A percentile compares a stretch with the other conserved stretches of the same genome.
Evolutionary conservation across 2,113 vertebrate genomes (phyloP).

Genomic region (Saccopteryx leptura): DNA sequence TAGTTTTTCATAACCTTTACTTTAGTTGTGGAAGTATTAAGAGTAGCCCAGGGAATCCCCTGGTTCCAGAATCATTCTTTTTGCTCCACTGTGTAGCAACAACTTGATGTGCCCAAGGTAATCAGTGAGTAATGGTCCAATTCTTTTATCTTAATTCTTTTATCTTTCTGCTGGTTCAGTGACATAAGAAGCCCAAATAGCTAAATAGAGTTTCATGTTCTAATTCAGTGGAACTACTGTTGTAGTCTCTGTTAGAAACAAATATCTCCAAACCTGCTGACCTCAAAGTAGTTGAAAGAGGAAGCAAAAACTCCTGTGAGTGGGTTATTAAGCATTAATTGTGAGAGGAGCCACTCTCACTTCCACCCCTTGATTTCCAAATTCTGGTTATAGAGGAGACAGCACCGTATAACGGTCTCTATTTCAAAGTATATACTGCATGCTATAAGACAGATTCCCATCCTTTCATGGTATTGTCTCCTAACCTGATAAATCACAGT

Average conservation of each 20-base stretch:
- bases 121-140: neutral
- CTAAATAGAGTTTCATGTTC: constrained; percentile 42
- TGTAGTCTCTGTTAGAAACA: neutral
- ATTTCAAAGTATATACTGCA: neutral
- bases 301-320: constrained; percentile 16
- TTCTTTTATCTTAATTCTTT: neutral
- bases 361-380: neutral
- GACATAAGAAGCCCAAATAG: constrained; percentile 39
- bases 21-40: constrained; percentile 15
- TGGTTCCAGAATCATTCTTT: neutral
- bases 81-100: neutral
- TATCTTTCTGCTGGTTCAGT: neutral
- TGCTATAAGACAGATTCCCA: constrained; percentile 1
- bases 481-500: neutral
- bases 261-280: constrained; percentile 9
- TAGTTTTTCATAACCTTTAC: constrained; percentile 28
- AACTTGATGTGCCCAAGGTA: constrained; percentile 15
- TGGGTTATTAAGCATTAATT: neutral
- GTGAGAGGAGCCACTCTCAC: neutral
- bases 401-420: neutral
- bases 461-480: neutral
- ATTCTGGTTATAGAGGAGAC: neutral
- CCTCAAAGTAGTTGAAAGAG: constrained; percentile 1
- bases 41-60: neutral
- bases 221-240: neutral